Conservation (phyloP, 1,140 invertebrate species). For the Lordiphosa stackelbergi region DNA sequence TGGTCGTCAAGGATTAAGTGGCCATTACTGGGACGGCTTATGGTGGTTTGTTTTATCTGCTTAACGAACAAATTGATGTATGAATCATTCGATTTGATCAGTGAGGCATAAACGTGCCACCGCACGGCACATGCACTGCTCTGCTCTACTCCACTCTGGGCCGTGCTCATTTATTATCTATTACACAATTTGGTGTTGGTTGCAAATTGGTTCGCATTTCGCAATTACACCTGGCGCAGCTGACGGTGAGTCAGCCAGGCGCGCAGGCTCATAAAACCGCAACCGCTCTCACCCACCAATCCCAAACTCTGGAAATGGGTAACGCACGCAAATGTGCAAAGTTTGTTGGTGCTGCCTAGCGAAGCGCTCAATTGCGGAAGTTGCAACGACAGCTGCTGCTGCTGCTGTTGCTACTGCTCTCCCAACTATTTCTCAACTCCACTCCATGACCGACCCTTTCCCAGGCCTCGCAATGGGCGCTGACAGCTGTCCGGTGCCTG, state of each 20-base stretch:
- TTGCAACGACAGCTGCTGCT: slow-evolving; percentile 36
- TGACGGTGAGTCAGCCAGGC: slow-evolving; percentile 42
- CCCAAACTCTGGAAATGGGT: slow-evolving; percentile 45
- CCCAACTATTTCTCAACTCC: not conserved
- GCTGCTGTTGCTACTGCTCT: slow-evolving; percentile 7
- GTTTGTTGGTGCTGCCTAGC: slow-evolving; percentile 39
- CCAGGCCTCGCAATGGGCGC: slow-evolving; percentile 2
- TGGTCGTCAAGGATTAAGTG: slow-evolving; percentile 56
- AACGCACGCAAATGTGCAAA: slow-evolving; percentile 63
- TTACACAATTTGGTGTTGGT: slow-evolving; percentile 55
- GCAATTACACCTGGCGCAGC: slow-evolving; percentile 69
- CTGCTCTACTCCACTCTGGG: not conserved
- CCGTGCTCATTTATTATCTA: slow-evolving; percentile 60
- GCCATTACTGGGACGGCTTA: slow-evolving; percentile 42
- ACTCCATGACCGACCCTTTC: slow-evolving; percentile 8
- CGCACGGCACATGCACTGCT: slow-evolving; percentile 13
- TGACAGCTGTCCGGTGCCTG: slow-evolving; percentile 4
- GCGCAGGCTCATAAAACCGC: slow-evolving; percentile 46
- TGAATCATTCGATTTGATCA: slow-evolving; percentile 60
- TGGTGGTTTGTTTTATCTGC: slow-evolving; percentile 33
- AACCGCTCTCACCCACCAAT: slow-evolving; percentile 20
- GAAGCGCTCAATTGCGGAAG: slow-evolving; percentile 66
- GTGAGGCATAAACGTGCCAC: slow-evolving; percentile 57
- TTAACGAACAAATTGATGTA: slow-evolving; percentile 18
- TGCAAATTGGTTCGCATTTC: slow-evolving; percentile 57